phyloP scores from a whole-genome alignment of 2,888 invertebrate genomes.

The Oscheius sp. region DNA sequence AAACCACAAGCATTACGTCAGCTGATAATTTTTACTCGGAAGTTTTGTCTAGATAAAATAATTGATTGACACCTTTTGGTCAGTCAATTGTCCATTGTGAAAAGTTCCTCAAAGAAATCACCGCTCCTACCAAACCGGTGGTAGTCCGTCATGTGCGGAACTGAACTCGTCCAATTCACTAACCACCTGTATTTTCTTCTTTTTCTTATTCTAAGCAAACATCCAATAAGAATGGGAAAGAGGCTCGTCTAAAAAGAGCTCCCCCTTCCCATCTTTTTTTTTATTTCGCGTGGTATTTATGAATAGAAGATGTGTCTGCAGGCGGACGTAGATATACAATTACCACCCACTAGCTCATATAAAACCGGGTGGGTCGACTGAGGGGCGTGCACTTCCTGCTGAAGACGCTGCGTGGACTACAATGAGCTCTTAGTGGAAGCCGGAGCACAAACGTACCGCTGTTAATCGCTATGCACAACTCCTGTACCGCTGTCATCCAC shows the following conservation, averaged over 20 bases:
- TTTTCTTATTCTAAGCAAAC: no score
- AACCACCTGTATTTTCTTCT: no score
- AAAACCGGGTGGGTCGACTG: constrained; percentile 1
- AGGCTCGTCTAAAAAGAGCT: not conserved
- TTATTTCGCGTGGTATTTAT: not conserved
- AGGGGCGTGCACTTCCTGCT: constrained; percentile 24
- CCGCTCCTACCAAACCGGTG: no score
- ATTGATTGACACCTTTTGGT: no score
- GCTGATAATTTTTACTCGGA: no score
- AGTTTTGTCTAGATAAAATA: no score
- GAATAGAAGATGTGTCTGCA: constrained; percentile 2
- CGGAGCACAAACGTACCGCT: constrained; percentile 23
- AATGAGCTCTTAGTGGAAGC: constrained; percentile 25
- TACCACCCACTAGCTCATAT: constrained; percentile 23
- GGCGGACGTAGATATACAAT: constrained; percentile 19
- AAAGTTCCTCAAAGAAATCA: no score
- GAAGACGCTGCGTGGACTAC: constrained; percentile 26
- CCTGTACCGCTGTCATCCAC: constrained; percentile 27
- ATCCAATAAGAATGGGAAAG: no score
- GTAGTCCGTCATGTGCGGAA: no score
- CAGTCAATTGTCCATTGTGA: no score
- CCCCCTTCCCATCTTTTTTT: not conserved
- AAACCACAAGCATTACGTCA: not conserved
- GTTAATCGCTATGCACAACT: constrained; percentile 24
- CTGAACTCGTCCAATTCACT: no score